A percentile compares a stretch with the other conserved stretches of the same genome.
phyloP scores from a whole-genome alignment of 2,888 invertebrate genomes.

The Tortrix viridana region DNA sequence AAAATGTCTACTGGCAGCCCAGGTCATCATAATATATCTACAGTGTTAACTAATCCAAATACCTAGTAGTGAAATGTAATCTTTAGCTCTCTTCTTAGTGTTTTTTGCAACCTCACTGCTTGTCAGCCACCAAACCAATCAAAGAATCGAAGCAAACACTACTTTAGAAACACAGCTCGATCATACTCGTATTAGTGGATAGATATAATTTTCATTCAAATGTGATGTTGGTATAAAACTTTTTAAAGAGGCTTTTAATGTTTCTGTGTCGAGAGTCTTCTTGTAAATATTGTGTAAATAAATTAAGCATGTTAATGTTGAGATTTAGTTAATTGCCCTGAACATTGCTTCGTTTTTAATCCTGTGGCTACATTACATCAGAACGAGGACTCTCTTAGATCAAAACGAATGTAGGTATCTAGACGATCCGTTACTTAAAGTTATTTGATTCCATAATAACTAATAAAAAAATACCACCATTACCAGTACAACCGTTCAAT shows the following conservation, averaged over 20 bases:
- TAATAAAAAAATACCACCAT: no score
- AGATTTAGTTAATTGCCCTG: background rate
- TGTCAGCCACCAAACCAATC: slow-evolving; percentile 1
- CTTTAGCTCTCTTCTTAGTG: slow-evolving; percentile 15
- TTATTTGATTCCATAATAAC: no score
- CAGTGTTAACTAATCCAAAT: slow-evolving; percentile 3
- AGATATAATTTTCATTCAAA: slow-evolving; percentile 37
- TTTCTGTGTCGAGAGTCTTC: slow-evolving; percentile 55
- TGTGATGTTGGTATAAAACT: slow-evolving; percentile 52
- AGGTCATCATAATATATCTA: background rate
- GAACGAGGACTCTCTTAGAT: no score
- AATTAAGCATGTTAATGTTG: slow-evolving; percentile 39
- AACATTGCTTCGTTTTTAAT: no score
- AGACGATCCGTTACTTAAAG: no score
- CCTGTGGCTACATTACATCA: no score
- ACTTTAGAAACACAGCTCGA: no score
- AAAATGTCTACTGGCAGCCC: no score
- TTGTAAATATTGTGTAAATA: slow-evolving; percentile 65
- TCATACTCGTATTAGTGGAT: slow-evolving; percentile 17
- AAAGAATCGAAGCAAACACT: background rate
- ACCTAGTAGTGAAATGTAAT: slow-evolving; percentile 12
- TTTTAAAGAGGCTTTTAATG: slow-evolving; percentile 59
- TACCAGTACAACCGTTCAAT: no score
- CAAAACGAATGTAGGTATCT: no score
- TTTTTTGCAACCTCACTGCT: slow-evolving; percentile 1